Conservation (phyloP, 35 echinoderm and acorn worm species). For the Antedon bifida region DNA sequence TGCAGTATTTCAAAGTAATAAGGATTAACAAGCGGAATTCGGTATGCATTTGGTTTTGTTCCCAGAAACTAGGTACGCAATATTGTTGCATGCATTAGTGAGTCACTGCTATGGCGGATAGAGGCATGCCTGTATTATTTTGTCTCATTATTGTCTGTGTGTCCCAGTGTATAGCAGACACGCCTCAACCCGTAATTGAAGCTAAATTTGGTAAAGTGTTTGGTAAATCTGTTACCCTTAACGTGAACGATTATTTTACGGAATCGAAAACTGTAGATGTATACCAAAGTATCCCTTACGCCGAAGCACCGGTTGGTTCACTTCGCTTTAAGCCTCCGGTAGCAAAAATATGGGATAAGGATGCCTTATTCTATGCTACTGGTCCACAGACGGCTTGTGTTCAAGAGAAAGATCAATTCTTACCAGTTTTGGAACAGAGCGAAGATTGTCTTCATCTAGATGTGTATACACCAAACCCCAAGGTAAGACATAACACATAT, state of each 20-base stretch:
- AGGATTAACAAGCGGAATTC: too few species aligned
- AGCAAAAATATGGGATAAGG: constrained; percentile 13
- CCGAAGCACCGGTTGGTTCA: constrained; percentile 28
- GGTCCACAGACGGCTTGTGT: background rate
- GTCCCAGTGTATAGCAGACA: background rate
- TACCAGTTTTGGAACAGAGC: constrained; percentile 7
- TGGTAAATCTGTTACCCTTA: background rate
- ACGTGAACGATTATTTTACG: background rate
- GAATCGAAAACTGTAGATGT: constrained; percentile 13
- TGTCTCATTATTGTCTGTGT: background rate
- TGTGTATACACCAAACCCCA: constrained; percentile 13
- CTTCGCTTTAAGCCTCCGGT: constrained; percentile 29
- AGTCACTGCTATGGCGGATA: background rate
- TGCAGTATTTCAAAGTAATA: too few species aligned
- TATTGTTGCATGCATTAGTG: too few species aligned
- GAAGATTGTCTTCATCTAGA: constrained; percentile 40
- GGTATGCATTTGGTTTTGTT: too few species aligned
- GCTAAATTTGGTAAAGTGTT: background rate
- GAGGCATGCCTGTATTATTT: background rate
- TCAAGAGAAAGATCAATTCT: background rate
- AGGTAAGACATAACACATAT: background rate
- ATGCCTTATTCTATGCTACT: background rate
- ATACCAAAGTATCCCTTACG: constrained; percentile 38
- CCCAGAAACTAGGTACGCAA: too few species aligned
- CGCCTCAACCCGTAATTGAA: background rate